Evolutionary conservation across 37 sponge, comb jelly and placozoan genomes (phyloP).

Genomic region (Amphimedon queenslandica): DNA sequence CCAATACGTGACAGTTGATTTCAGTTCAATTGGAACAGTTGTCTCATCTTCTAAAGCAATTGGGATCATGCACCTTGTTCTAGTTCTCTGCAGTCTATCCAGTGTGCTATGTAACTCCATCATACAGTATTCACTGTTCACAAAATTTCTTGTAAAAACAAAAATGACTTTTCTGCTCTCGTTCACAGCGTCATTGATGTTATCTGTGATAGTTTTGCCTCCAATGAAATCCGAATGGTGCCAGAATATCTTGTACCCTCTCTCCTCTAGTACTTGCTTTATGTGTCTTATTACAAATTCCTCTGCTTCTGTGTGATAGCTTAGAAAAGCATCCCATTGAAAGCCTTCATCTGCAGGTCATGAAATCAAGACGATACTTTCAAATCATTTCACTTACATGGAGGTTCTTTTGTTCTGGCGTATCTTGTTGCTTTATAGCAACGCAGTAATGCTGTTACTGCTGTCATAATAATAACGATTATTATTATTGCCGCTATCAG

Average conservation of each 20-base stretch:
- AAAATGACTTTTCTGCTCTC: slow-evolving; percentile 39
- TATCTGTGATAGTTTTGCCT: slow-evolving; percentile 9
- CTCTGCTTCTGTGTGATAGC: slow-evolving; percentile 16
- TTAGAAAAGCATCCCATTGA: slow-evolving; percentile 29
- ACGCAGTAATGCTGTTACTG: not conserved
- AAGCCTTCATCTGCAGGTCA: not conserved
- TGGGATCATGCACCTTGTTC: slow-evolving; percentile 35
- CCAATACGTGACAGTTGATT: slow-evolving; percentile 1
- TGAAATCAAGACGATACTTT: not conserved
- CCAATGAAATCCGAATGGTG: slow-evolving; percentile 30
- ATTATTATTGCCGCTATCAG: not conserved
- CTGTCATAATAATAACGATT: not conserved
- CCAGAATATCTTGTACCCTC: slow-evolving; percentile 34
- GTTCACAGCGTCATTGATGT: slow-evolving; percentile 26
- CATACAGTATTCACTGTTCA: slow-evolving; percentile 23
- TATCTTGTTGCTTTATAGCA: not conserved
- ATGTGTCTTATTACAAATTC: slow-evolving; percentile 19
- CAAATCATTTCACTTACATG: not conserved
- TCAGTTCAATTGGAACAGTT: slow-evolving; percentile 22
- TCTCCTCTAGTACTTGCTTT: slow-evolving; percentile 15
- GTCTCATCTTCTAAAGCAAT: slow-evolving; percentile 5
- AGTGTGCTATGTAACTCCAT: slow-evolving; percentile 25
- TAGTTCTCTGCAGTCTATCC: slow-evolving; percentile 5
- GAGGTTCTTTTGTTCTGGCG: not conserved
- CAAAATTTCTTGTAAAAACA: slow-evolving; percentile 29